Base-by-base conservation (phyloP, 2,888 invertebrate species). In the Chymomyza fuscimana region DNA sequence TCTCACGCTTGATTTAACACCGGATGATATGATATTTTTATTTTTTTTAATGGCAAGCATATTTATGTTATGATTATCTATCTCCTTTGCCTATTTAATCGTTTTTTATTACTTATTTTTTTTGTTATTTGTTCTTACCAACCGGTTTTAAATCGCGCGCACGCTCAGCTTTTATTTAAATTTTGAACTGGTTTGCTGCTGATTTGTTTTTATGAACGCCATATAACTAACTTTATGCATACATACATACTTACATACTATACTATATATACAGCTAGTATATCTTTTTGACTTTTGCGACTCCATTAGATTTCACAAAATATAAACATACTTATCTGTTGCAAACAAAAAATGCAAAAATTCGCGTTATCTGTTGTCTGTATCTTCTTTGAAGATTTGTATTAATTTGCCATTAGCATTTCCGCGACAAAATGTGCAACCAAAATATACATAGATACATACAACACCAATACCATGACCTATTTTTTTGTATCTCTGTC, bases 161-260 rank as follows among this genome's bases (percentile, higher is more conserved):
- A 78, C 80, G 85, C 78, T 84, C 81, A 83, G 70, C 75, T 80
- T 84, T 85, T 87, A 84, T 84, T 84, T 85, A 84, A 84, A 87
- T 84, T 84, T 85, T 84, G 87, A 84, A 84, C 83, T 84, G 87
- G 87, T 84, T 84, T 84, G 73, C 73, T 12, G 77, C 87, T 84
- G 83, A 84, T 84, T 84, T 87, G 82, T 87, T 75, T 82, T 82
- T 73, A 19, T 54, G 19, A 19, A n/a, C 40, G 40, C 40, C 12
- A 54, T 54, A 54, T 19, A 54, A 54, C 54, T 54, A 54, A 54
- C 16, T 74, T 65, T 76, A n/a, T 77, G 46, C 46, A 65, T 22
- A 56, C 12, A 36, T 36, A 19, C 19, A 19, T 19, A 19, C 19
- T 1, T 19, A 54, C 32, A 25, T n/a, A 40, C 25, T 32, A 54